These are phyloP conservation scores for Thecocarcelia acutangulata DNA, from an alignment of 2,888 invertebrate species.

Conservation along the genomic window DNA sequence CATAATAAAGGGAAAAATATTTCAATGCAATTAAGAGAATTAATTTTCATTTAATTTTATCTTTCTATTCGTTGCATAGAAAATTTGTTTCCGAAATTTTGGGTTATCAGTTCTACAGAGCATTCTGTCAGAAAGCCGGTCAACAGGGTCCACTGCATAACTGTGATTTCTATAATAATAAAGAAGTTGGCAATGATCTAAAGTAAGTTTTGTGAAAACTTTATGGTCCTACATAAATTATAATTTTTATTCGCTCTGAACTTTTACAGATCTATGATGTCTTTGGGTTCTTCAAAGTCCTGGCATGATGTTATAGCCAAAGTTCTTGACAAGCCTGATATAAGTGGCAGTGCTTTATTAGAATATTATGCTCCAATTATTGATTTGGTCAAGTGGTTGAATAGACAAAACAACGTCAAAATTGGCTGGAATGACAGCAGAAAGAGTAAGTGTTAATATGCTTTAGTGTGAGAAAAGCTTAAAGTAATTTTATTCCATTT, in stretches of 20 bases:
- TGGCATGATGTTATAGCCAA: conserved; percentile 90
- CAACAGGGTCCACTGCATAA: conserved; percentile 88
- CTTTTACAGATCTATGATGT: conserved; percentile 81
- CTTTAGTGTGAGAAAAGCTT: no score
- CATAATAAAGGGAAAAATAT: no score
- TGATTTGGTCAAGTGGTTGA: conserved; percentile 75
- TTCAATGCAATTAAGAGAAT: no score
- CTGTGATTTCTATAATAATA: conserved; percentile 92
- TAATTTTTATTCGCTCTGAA: not conserved
- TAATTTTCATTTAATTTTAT: no score
- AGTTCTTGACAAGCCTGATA: conserved; percentile 86
- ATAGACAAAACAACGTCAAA: conserved; percentile 74
- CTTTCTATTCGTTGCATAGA: conserved; percentile 78
- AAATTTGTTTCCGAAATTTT: conserved; percentile 90
- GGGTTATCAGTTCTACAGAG: conserved; percentile 91
- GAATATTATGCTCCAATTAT: conserved; percentile 88
- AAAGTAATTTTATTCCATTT: not conserved
- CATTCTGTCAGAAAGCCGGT: conserved; percentile 88
- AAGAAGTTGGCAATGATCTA: conserved; percentile 87
- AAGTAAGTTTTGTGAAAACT: conserved; percentile 74
- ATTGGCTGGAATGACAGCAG: conserved; percentile 78
- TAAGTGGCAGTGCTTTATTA: conserved; percentile 88
- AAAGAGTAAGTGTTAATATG: conserved; percentile 73
- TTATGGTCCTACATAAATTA: not conserved
- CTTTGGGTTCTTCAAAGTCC: conserved; percentile 86